Evolutionary conservation across 2,888 invertebrate species (phyloP).

Genomic region (Cactoblastis cactorum): DNA sequence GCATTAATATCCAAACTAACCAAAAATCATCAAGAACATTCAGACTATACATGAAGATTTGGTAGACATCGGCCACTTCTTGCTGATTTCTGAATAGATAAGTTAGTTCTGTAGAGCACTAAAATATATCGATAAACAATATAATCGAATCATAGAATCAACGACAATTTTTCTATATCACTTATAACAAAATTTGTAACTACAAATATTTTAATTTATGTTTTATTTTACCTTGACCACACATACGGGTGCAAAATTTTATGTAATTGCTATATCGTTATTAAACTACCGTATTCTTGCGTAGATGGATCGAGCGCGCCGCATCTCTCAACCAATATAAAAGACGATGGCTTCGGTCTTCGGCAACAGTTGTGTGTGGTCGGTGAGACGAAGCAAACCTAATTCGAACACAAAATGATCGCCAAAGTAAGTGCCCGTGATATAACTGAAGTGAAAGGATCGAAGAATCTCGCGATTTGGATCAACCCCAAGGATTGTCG

Average conservation of each 20-base stretch:
- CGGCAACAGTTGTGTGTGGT: conserved; percentile 75
- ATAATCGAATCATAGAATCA: too few relatives aligned
- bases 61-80: too few relatives aligned
- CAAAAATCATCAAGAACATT: too few relatives aligned
- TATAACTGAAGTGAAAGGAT: conserved; percentile 56
- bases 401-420: conserved; percentile 72
- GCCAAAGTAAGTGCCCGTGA: conserved; percentile 70
- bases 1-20: too few relatives aligned
- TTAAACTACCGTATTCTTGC: conserved; percentile 76
- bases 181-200: background rate
- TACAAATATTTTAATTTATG: background rate
- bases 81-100: too few relatives aligned
- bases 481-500: conserved; percentile 14
- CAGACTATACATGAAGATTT: too few relatives aligned
- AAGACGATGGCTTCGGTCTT: conserved; percentile 57
- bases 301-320: conserved; percentile 53
- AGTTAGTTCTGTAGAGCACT: too few relatives aligned
- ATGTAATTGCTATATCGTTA: conserved; percentile 74
- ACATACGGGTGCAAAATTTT: conserved; percentile 58
- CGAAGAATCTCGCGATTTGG: conserved; percentile 22
- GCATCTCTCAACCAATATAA: conserved; percentile 74
- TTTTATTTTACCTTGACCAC: conserved; percentile 57
- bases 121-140: too few relatives aligned
- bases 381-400: conserved; percentile 72
- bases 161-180: too few relatives aligned